These are phyloP conservation scores for Gallinago stenura DNA, from an alignment of 2,797 vertebrate genomes.

Conservation along the genomic window DNA sequence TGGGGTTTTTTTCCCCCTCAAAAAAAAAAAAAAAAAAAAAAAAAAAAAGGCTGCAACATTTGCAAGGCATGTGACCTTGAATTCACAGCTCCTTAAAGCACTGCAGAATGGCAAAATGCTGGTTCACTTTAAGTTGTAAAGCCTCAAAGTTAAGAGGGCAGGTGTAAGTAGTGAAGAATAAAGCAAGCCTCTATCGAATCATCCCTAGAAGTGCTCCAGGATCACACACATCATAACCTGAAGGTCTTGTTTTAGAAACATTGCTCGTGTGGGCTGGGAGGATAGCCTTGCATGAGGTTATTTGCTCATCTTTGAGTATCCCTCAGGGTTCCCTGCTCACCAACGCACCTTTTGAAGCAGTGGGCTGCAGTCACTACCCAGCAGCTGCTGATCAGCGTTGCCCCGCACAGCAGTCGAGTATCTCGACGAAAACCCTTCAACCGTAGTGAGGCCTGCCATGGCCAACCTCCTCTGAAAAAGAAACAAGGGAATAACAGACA, in stretches of 20 bases:
- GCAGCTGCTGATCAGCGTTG: slow-evolving; percentile 87
- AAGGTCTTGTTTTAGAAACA: slow-evolving; percentile 7
- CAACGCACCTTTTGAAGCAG: slow-evolving; percentile 90
- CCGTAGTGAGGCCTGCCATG: slow-evolving; percentile 92
- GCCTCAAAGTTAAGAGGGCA: not conserved
- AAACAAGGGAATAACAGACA: not conserved
- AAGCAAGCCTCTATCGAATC: not conserved
- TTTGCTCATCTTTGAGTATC: not conserved
- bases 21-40: too few relatives aligned
- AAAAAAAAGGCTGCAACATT: not conserved
- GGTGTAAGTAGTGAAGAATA: not conserved
- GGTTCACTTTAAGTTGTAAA: not conserved
- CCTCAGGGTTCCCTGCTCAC: accelerated
- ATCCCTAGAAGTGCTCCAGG: not conserved
- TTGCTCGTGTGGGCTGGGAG: not conserved
- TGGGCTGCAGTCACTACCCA: slow-evolving; percentile 91
- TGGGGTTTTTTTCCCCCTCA: too few relatives aligned
- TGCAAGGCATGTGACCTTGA: not conserved
- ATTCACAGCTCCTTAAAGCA: not conserved
- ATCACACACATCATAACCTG: not conserved
- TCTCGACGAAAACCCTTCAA: slow-evolving; percentile 84
- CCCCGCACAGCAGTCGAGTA: slow-evolving; percentile 86
- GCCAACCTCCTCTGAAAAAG: slow-evolving; percentile 86
- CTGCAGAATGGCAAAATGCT: not conserved
- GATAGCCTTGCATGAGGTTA: not conserved